phyloP scores from a whole-genome alignment of 2,113 vertebrate species.

The Engystomops pustulosus region DNA sequence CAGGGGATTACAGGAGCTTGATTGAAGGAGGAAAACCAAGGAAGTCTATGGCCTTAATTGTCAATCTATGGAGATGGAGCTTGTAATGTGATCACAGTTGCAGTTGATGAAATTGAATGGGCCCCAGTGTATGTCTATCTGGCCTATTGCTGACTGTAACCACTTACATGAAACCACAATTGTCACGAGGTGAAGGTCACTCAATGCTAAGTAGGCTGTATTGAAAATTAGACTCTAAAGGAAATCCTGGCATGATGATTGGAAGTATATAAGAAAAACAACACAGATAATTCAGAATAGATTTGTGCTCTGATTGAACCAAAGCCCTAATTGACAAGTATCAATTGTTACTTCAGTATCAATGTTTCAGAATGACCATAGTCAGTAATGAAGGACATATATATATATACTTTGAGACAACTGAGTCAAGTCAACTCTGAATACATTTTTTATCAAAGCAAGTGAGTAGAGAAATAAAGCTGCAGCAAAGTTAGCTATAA shows the following conservation, averaged over 20 bases:
- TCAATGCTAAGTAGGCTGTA: background rate
- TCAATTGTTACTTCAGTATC: too few relatives aligned
- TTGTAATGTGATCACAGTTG: background rate
- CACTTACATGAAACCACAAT: background rate
- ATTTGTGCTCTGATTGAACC: background rate
- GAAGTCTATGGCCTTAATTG: background rate
- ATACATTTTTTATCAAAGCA: too few relatives aligned
- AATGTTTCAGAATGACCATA: too few relatives aligned
- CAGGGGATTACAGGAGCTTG: background rate
- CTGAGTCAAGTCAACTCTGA: too few relatives aligned
- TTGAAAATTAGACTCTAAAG: background rate
- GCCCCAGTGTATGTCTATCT: background rate
- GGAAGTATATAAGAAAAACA: background rate
- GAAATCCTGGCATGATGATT: background rate
- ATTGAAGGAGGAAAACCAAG: background rate
- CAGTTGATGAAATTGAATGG: background rate
- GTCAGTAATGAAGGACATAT: too few relatives aligned
- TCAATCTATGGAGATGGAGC: background rate
- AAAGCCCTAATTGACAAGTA: too few relatives aligned
- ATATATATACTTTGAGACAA: too few relatives aligned
- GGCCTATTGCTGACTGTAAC: background rate
- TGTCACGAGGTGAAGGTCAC: constrained; percentile 1
- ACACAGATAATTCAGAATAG: background rate
- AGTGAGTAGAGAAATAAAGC: too few relatives aligned
- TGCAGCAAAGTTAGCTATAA: too few relatives aligned